Evolutionary conservation across 2,113 vertebrate genomes (phyloP).

Genomic region (Xiphophorus couchianus): DNA sequence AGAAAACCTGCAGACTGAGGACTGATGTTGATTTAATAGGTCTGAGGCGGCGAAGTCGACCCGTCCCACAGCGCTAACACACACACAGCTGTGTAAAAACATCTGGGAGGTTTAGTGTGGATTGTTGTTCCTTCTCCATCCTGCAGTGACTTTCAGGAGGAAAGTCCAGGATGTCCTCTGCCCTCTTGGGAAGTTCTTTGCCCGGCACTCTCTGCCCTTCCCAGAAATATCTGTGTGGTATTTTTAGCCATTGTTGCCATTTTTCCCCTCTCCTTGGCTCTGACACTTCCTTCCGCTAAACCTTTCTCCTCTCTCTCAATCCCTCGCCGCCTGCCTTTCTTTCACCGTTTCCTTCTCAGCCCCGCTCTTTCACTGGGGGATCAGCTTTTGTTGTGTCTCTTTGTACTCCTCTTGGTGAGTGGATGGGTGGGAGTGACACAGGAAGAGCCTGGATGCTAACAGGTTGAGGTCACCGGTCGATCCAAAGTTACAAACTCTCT

Average conservation of each 20-base stretch:
- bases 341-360: constrained; percentile 7
- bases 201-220: constrained; percentile 36
- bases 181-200: constrained; percentile 33
- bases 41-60: no score
- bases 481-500: neutral
- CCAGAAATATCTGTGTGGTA: constrained; percentile 47
- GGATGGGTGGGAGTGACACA: constrained; percentile 29
- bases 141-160: neutral
- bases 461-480: constrained; percentile 32
- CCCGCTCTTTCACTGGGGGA: neutral
- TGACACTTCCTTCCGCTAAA: constrained; percentile 62
- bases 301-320: constrained; percentile 31
- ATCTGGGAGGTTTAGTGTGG: neutral
- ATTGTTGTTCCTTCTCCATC: neutral
- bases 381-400: constrained; percentile 21
- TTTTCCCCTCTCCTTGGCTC: constrained; percentile 51
- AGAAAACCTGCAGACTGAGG: no score
- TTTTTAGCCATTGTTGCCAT: constrained; percentile 72
- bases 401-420: constrained; percentile 23
- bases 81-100: neutral
- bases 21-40: no score
- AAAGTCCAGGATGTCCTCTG: neutral
- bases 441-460: constrained; percentile 22
- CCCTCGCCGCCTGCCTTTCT: constrained; percentile 18
- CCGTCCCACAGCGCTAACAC: no score